Evolutionary conservation across 2,888 invertebrate genomes (phyloP), one percentile per base, ranked within the genome.

Genomic region (Byasa hedistus): DNA sequence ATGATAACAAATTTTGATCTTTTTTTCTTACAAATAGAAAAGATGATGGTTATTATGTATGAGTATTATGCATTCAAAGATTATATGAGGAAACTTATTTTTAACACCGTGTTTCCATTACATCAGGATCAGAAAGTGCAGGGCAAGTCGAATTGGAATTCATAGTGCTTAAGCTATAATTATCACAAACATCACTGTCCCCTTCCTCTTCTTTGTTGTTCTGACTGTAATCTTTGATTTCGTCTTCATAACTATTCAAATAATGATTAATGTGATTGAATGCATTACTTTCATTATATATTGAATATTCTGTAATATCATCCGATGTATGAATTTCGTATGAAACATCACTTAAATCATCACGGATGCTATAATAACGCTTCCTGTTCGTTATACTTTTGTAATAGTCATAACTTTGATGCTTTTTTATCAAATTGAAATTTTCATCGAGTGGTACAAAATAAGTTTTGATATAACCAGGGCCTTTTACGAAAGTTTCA

Each of bases 401-500:
- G 64, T 85, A 87, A 68, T 79, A 88, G 57, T 82, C 75, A 63
- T 75, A 73, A 67, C 85, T 81, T 24, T 83, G 75, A 55, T 87
- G 79, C 69, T 86, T 91, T 71, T 83, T 87, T 64, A 93, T 86
- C 61, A 93, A 83, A 72, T 92, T 90, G 71, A 92, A 92, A 66
- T 93, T 83, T 51, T 94, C 93, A 76, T 95, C 94, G 19, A 96
- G 86, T 19, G 93, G 93, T 12, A 96, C 94, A 75, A 94, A 95
- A 80, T 95, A 96, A 4, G 96, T 96, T 71, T 94, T 94, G 22
- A 96, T 93, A 71, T 92, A 89, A 23, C 93, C 92, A 68, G 93
- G 94, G 0, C 96, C 96, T 86, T 96, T 96, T 0, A 96, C 95
- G 73, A 89, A 93, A 0, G 95, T 95, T 73, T 93, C 92, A 1